Evolutionary conservation across 2,888 invertebrate species (phyloP).

Genomic region (Lepidochrysops patricia): DNA sequence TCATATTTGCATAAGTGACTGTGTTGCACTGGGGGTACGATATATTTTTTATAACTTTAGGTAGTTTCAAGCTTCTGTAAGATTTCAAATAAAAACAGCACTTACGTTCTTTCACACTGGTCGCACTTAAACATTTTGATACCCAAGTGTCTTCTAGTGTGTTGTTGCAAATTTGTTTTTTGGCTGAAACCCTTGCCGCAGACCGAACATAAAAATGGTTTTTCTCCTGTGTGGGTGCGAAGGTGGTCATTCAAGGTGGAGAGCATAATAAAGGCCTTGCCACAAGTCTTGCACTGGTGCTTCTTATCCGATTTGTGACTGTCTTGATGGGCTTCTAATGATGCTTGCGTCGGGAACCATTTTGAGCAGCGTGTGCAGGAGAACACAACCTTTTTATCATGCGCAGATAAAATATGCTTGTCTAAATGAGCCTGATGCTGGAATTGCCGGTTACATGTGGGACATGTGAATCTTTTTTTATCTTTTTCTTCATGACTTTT

Average conservation of each 20-base stretch:
- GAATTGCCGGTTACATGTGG: slow-evolving; percentile 65
- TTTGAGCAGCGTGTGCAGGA: slow-evolving; percentile 61
- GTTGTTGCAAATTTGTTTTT: slow-evolving; percentile 75
- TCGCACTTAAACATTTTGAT: slow-evolving; percentile 57
- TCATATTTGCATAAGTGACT: no score
- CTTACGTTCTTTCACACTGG: slow-evolving; percentile 57
- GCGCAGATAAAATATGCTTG: slow-evolving; percentile 63
- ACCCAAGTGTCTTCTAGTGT: slow-evolving; percentile 72
- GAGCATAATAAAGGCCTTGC: slow-evolving; percentile 62
- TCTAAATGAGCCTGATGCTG: slow-evolving; percentile 70
- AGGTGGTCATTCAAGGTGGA: slow-evolving; percentile 76
- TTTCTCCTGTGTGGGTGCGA: slow-evolving; percentile 75
- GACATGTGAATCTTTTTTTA: slow-evolving; percentile 40
- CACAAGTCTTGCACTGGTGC: slow-evolving; percentile 64
- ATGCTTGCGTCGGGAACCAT: slow-evolving; percentile 52
- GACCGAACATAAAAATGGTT: slow-evolving; percentile 72
- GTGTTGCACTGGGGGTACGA: no score
- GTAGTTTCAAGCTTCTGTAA: no score
- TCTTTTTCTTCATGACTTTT: slow-evolving; percentile 43
- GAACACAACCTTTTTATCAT: slow-evolving; percentile 57
- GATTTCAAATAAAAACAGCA: no score
- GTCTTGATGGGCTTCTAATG: slow-evolving; percentile 58
- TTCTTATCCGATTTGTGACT: slow-evolving; percentile 60
- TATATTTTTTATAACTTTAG: no score
- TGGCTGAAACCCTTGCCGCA: slow-evolving; percentile 76